Conservation (phyloP, 2,797 vertebrate genomes). For the Threskiornis aethiopicus region DNA sequence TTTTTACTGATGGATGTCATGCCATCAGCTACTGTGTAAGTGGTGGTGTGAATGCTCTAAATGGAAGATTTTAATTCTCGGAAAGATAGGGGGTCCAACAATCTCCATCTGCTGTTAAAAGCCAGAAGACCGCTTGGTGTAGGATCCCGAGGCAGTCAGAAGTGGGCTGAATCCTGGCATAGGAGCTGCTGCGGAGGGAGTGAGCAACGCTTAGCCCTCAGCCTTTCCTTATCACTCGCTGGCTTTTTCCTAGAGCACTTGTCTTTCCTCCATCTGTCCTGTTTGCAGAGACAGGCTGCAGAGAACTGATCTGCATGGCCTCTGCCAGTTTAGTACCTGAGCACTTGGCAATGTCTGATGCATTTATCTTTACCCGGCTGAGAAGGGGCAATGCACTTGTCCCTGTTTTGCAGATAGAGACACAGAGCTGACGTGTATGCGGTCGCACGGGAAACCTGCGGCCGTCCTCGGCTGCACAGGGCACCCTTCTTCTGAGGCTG, state of each 20-base stretch:
- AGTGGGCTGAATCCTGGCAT: neutral
- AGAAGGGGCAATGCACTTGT: neutral
- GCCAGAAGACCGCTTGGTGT: neutral
- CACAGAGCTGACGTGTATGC: rapidly evolving
- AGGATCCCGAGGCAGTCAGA: neutral
- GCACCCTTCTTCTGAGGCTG: neutral
- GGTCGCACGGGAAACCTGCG: neutral
- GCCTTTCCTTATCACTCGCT: neutral
- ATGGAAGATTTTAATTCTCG: neutral
- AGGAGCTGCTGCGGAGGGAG: neutral
- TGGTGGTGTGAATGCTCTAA: neutral
- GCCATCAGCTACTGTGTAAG: neutral
- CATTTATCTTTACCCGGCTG: rapidly evolving
- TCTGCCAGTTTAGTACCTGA: neutral
- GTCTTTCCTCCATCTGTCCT: neutral
- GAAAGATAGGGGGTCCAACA: neutral
- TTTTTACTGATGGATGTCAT: neutral
- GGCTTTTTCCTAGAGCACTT: neutral
- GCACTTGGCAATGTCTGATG: neutral
- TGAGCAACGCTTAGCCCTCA: neutral
- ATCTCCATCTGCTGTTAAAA: slow-evolving; percentile 1
- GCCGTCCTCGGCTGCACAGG: rapidly evolving
- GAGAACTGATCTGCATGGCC: neutral
- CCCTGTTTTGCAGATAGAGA: neutral
- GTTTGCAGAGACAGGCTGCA: neutral